Percentiles rank a stretch among this genome's conserved stretches.
Conservation (phyloP, 2,797 vertebrate genomes). For the Thripadectes ignobilis region DNA sequence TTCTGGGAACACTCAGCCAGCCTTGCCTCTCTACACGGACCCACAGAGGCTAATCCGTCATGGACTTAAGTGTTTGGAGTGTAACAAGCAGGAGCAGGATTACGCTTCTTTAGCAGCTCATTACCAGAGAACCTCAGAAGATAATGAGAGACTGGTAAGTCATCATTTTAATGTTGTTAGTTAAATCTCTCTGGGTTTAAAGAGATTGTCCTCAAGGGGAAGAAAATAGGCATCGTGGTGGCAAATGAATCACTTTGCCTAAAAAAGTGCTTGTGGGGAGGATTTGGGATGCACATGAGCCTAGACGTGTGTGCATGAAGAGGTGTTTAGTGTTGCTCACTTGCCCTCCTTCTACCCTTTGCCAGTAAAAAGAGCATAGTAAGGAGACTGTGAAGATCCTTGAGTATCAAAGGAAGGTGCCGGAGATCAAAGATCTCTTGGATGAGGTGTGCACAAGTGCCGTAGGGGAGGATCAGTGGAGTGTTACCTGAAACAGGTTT, state of each 20-base stretch:
- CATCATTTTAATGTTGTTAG: constrained; percentile 20
- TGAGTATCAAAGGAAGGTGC: not conserved
- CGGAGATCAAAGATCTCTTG: not conserved
- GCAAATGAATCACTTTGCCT: not conserved
- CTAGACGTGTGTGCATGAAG: rapidly evolving
- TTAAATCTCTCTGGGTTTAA: not conserved
- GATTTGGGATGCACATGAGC: not conserved
- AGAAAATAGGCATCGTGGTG: not conserved
- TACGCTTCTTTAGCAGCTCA: constrained; percentile 88
- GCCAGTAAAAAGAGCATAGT: not conserved
- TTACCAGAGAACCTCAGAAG: constrained; percentile 90
- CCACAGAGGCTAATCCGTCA: constrained; percentile 82
- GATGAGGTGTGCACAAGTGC: not conserved
- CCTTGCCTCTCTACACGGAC: constrained; percentile 89
- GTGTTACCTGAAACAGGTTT: not conserved
- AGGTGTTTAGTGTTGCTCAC: not conserved
- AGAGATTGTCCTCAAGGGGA: not conserved
- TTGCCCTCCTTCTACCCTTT: not conserved
- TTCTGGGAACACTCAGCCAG: constrained; percentile 73
- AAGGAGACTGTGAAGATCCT: not conserved
- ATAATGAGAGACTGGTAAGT: constrained; percentile 90
- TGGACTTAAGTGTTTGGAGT: constrained; percentile 89
- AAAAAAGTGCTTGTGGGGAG: not conserved
- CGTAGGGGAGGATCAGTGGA: not conserved
- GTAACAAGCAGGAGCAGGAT: constrained; percentile 90